Base-by-base conservation (phyloP, 2,113 vertebrate species). In the Embiotoca jacksoni region DNA sequence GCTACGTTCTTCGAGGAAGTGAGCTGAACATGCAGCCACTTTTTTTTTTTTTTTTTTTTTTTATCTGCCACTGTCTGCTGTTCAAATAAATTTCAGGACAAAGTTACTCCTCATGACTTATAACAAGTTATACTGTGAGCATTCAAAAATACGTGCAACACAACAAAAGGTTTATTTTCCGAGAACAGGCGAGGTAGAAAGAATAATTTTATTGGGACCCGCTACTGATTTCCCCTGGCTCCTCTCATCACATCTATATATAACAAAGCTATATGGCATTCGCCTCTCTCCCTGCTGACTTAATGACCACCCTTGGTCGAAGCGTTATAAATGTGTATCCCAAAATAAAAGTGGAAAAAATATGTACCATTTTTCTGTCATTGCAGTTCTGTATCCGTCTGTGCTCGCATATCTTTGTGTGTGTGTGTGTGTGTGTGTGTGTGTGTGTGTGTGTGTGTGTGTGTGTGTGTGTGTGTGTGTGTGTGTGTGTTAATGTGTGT, bases 141-240 rank as follows among this genome's bases (percentile, higher is more conserved):
- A 56, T 53, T 50, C 32, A 33, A 47, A 9, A 8, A 47, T 76
- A 10, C 31, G 58, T 50, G 32, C 11, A 52, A 58, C 41, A 82
- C 33, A 55, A 63, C 41, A 46, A 30, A 37, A 72, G 33, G 31
- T 33, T 46, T 7, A 31, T 66, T 71, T 62, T 66, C 75, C 50
- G 41, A 57, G 14, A 79, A 50, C 14, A 73, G 58, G 23, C 67
- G 23, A 41, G 11, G 55, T 6, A 39, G 9, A 4, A 33, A 54
- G 32, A 37, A 55, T 63, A 52, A 71, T 35, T 73, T 59, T 49
- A 68, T 85, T 80, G 44, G 31, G 64, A 76, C 52, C 58, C 35
- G 62, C 72, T 49, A 63, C 70, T 77, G 85, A 89, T 86, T 90
- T 88, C 67, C 77, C 78, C 47, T 37, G 58, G 53, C 72, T 64